phyloP scores from a whole-genome alignment of 2,797 vertebrate genomes.

The Limosa lapponica region DNA sequence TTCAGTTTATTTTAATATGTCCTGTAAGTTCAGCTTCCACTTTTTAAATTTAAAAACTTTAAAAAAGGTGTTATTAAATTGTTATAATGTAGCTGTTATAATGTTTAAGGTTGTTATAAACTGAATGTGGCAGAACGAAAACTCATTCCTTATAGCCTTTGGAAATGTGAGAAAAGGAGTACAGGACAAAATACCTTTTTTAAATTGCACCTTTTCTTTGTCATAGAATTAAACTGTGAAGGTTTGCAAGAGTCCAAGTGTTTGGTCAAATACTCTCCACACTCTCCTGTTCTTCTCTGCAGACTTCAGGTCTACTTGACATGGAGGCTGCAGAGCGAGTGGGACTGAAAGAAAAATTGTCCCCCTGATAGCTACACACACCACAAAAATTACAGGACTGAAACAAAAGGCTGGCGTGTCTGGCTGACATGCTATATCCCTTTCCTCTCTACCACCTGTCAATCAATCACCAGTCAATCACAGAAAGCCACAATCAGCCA shows the following conservation, averaged over 20 bases:
- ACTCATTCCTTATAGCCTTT: background rate
- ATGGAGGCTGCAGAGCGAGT: background rate
- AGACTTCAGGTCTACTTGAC: conserved; percentile 17
- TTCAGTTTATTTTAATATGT: background rate
- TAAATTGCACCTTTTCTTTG: background rate
- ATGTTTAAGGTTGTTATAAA: background rate
- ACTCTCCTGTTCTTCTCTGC: background rate
- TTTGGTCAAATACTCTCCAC: background rate
- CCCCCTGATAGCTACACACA: conserved; percentile 2
- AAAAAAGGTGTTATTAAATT: background rate
- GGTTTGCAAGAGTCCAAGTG: background rate
- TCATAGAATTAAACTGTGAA: background rate
- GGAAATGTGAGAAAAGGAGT: background rate
- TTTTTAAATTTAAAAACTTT: background rate
- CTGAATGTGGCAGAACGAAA: background rate
- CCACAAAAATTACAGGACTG: conserved; percentile 39
- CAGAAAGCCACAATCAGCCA: conserved; percentile 47
- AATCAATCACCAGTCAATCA: conserved; percentile 75
- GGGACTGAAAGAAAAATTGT: background rate
- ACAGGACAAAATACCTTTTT: background rate
- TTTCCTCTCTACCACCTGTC: conserved; percentile 65
- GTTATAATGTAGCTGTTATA: background rate
- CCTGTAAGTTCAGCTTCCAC: background rate
- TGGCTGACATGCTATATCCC: background rate
- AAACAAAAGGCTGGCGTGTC: background rate